Conservation (phyloP, 2,797 vertebrate genomes). For the Saxicola maurus region DNA sequence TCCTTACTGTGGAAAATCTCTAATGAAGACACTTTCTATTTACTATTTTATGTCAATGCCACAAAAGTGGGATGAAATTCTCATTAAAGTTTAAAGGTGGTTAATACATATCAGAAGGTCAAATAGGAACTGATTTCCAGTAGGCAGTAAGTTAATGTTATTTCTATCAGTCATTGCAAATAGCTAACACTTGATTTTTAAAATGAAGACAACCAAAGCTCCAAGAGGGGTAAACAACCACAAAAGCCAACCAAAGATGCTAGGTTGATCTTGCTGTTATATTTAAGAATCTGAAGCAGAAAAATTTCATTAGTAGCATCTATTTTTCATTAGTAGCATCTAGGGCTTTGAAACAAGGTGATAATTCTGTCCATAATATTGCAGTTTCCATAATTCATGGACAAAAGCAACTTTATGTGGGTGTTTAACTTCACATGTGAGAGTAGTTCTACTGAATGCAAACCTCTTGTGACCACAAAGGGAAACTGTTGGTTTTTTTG, state of each 20-base stretch:
- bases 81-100: not conserved
- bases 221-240: not conserved
- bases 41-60: slow-evolving; percentile 24
- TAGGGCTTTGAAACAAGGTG: not conserved
- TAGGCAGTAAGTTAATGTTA: not conserved
- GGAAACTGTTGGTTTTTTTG: not conserved
- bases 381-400: not conserved
- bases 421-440: not conserved
- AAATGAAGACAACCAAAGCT: not conserved
- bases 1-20: slow-evolving; percentile 52
- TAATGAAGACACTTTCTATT: slow-evolving; percentile 60
- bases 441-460: not conserved
- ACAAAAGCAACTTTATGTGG: not conserved
- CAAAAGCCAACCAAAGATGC: not conserved
- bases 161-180: not conserved
- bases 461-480: not conserved
- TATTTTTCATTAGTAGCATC: not conserved
- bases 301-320: not conserved
- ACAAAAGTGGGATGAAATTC: slow-evolving; percentile 10
- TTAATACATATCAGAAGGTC: not conserved
- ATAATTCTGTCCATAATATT: not conserved
- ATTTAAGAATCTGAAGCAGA: not conserved
- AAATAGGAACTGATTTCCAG: not conserved
- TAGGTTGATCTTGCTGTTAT: not conserved
- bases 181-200: not conserved